Conservation (phyloP, 2,888 invertebrate species). For the Chymomyza caudatula region DNA sequence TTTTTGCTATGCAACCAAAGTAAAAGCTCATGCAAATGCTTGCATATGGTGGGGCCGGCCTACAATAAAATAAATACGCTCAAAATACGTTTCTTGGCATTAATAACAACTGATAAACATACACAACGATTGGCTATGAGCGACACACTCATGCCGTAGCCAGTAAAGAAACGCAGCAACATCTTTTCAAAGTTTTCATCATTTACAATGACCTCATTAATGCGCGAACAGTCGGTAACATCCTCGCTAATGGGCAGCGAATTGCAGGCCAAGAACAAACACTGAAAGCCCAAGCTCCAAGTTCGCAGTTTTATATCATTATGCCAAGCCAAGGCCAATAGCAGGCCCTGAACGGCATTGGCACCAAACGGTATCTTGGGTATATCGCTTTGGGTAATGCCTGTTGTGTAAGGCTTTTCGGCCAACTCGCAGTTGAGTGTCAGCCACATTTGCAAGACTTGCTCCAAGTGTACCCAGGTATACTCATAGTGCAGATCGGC, state of each 20-base stretch:
- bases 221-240: conserved; percentile 71
- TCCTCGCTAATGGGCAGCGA: conserved; percentile 78
- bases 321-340: conserved; percentile 83
- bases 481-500: conserved; percentile 83
- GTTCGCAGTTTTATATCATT: conserved; percentile 85
- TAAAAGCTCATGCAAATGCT: conserved; percentile 85
- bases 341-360: conserved; percentile 83
- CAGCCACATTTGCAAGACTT: conserved; percentile 91
- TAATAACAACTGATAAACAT: conserved; percentile 37
- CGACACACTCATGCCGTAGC: conserved; percentile 80
- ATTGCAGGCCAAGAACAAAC: conserved; percentile 84
- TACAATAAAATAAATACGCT: conserved; percentile 66
- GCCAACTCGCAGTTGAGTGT: conserved; percentile 85
- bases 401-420: conserved; percentile 78
- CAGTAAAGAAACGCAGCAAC: conserved; percentile 83
- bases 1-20: conserved; percentile 84
- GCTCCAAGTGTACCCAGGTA: conserved; percentile 88
- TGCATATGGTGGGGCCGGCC: conserved; percentile 88
- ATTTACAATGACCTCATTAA: conserved; percentile 81
- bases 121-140: conserved; percentile 77
- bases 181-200: conserved; percentile 83
- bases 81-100: not conserved
- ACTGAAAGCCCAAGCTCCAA: conserved; percentile 87
- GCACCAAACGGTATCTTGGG: conserved; percentile 84
- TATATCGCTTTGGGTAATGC: conserved; percentile 80